Evolutionary conservation across 2,113 vertebrate species (phyloP).

Genomic region (Corvus hawaiiensis): DNA sequence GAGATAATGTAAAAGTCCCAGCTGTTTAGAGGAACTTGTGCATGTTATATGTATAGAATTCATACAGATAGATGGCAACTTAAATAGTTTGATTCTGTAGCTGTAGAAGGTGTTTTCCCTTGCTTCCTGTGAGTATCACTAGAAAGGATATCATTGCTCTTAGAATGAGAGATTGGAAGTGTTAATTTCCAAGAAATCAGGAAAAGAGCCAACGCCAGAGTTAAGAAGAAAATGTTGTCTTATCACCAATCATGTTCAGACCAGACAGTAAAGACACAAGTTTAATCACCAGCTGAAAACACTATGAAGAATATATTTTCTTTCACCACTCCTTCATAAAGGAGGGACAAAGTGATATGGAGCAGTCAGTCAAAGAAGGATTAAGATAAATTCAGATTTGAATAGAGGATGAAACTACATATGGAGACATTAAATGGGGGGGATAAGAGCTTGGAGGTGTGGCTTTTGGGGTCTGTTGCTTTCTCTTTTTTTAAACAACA

Average conservation of each 20-base stretch:
- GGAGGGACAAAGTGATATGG: neutral
- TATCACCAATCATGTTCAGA: neutral
- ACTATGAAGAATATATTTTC: neutral
- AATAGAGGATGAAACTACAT: neutral
- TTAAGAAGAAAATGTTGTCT: neutral
- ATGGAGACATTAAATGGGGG: neutral
- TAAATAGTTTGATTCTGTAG: neutral
- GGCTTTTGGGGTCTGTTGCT: neutral
- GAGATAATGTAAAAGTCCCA: neutral
- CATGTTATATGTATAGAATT: neutral
- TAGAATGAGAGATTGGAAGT: neutral
- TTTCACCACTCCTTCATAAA: neutral
- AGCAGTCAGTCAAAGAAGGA: neutral
- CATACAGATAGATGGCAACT: neutral
- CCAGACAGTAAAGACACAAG: neutral
- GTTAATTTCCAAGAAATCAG: neutral
- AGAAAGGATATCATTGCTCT: neutral
- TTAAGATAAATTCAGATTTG: neutral
- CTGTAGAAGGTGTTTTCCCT: neutral
- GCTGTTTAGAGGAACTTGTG: neutral
- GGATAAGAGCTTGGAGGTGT: accelerated
- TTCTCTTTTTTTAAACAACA: neutral
- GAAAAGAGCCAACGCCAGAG: neutral
- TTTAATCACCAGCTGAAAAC: neutral
- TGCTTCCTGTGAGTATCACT: neutral